A percentile compares a stretch with the other conserved stretches of the same genome.
Conservation (phyloP, 1,140 invertebrate genomes). For the Scaptomyza hsui region DNA sequence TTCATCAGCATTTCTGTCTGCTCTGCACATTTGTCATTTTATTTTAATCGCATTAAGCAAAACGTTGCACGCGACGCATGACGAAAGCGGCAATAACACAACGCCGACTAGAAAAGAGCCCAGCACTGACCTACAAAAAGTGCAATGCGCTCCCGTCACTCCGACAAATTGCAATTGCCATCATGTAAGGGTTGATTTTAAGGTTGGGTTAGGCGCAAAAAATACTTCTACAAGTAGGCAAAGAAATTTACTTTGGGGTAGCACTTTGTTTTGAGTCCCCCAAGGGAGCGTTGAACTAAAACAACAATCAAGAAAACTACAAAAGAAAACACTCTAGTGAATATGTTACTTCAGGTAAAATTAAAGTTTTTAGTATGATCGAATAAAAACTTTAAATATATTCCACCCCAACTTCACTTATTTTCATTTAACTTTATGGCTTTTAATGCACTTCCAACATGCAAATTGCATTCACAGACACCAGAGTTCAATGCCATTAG, state of each 20-base stretch:
- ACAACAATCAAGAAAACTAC: neutral
- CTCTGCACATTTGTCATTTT: conserved; percentile 44
- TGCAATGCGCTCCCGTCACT: conserved; percentile 59
- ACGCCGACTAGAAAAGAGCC: conserved; percentile 16
- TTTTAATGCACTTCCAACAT: neutral
- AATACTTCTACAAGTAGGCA: neutral
- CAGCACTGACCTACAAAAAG: conserved; percentile 75
- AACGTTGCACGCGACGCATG: conserved; percentile 65
- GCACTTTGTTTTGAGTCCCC: neutral
- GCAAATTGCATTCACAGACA: neutral
- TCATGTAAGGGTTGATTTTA: conserved; percentile 54
- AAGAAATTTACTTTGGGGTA: conserved; percentile 6
- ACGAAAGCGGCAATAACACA: conserved; percentile 40
- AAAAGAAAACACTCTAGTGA: neutral
- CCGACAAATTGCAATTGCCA: conserved; percentile 40
- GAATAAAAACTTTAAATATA: too few relatives aligned
- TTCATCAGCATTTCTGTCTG: conserved; percentile 34
- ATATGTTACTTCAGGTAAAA: too few relatives aligned
- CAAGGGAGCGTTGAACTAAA: conserved; percentile 22
- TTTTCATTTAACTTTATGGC: too few relatives aligned
- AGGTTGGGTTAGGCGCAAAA: conserved; percentile 31
- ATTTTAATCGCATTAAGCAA: conserved; percentile 72
- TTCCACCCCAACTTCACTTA: too few relatives aligned
- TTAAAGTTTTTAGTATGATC: too few relatives aligned
- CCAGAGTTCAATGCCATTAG: conserved; percentile 43